Base-by-base conservation (phyloP, 2,113 vertebrate genomes). In the Ictalurus furcatus region DNA sequence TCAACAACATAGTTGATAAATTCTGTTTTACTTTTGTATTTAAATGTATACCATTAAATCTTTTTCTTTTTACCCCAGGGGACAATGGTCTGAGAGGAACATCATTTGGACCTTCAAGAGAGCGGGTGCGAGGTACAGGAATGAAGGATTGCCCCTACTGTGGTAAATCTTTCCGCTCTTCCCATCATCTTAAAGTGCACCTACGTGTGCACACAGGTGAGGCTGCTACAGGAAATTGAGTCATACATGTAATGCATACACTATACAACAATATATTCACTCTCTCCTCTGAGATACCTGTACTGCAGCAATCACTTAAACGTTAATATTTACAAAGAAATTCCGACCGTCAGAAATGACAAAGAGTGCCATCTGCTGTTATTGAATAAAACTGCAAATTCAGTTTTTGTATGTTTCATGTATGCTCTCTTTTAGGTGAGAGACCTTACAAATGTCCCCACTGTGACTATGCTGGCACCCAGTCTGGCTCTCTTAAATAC, bases 371-470 rank as follows among this genome's bases (percentile, higher is more conserved):
- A 93, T 92, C 95, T 95, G 56, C 92, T 93, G 80, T 80, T 37
- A 65, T 30, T 79, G 88, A 52, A 5, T 25, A 28, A 63, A 63
- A 63, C 58, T 63, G 5, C 58, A 84, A 37, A 40, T 63, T 80
- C 16, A 56, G 48, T 30, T 44, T 63, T 61, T 54, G 8, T 44
- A 82, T 69, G 7, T 58, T 28, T 61, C 17, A 81, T 88, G 71
- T 65, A 34, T 86, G 88, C 8, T 89, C 88, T 87, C 9, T 83
- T 90, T 56, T 87, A 98, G 97, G 97, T 14, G 97, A 98, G 92
- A 96, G 97, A 87, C 97, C 97, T 9, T 98, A 98, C 94, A 98
- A 98, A 94, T 98, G 97, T 84, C 97, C 97, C 48, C 97, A 98
- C 94, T 98, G 97, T 89, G 97, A 97, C 94, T 98, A 98, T 25